Evolutionary conservation across 1,140 invertebrate species (phyloP), one percentile per base, ranked within the genome.

Genomic region (Aleiodes sp.): DNA sequence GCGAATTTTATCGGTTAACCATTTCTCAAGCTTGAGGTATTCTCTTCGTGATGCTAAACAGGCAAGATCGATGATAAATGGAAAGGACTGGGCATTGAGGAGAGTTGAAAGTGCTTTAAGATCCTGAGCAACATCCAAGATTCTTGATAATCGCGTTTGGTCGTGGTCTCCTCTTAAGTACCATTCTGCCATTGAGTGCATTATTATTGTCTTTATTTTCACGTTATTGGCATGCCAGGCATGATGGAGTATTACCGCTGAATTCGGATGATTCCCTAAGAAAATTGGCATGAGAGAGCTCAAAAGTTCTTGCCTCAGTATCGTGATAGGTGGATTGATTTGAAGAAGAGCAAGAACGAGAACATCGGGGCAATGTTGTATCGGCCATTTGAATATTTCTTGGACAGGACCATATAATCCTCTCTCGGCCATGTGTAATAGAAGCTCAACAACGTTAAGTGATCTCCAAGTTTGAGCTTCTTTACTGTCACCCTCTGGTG

Each of bases 1-100:
- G 73, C 94, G 87, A 46, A 99, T 97, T 87, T 99, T 99, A 81
- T 99, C 98, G 1, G 92, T 92, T 0, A 99, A 84, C 97, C 98
- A 99, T 84, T 99, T 99, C 81, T 99, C 98, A 6, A 99, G 85
- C 84, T 99, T 99, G 0, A 99, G 87, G 85, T 99, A 99, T 84
- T 99, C 98, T 63, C 98, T 87, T 68, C 98, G 86, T 0, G 98
- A 98, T 0, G 98, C 98, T 41, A 99, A 86, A 84, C 97, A 99
- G 0, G 98, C 97, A 60, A 99, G 86, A 87, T 99, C 98, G 75
- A 99, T 99, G 2, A 98, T 95, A 87, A 99, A 99, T 14, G 94
- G 91, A 86, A 97, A 97, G 0, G 94, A 94, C 69, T 94, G 94
- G 0, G 94, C 93, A 86, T 98, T 99, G 1, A 99, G 86, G n/a